phyloP scores from a whole-genome alignment of 2,797 vertebrate species.

The Lepus oiostolus region DNA sequence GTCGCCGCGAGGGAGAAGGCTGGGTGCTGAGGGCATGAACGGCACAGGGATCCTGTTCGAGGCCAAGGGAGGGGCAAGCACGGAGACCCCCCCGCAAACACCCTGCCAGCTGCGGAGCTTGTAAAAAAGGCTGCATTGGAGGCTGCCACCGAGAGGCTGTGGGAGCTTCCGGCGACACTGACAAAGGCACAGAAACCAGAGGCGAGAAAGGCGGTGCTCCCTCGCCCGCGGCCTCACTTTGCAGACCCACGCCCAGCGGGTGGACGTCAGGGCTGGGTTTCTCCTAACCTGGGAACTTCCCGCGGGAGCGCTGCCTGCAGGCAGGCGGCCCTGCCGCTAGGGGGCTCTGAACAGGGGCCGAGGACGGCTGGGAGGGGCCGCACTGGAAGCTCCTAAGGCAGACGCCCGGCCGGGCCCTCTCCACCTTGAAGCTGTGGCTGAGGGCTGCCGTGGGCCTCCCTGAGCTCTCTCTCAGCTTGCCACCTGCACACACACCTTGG shows the following conservation, averaged over 20 bases:
- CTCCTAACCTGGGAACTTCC: background rate
- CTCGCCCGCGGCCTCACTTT: background rate
- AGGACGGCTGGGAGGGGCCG: background rate
- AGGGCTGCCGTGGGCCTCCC: background rate
- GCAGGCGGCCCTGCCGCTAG: background rate
- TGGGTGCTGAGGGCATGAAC: background rate
- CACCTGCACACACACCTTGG: background rate
- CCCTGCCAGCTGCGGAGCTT: background rate
- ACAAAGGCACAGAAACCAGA: background rate
- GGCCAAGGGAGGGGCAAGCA: background rate
- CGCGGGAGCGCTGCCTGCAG: background rate
- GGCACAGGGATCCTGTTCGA: background rate
- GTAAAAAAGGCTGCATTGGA: background rate
- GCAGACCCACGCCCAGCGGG: background rate
- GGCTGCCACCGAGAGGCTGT: background rate
- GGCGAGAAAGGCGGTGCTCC: background rate
- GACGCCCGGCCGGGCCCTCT: background rate
- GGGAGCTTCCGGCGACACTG: background rate
- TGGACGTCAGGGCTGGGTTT: background rate
- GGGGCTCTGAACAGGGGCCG: background rate
- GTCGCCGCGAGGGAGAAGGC: background rate
- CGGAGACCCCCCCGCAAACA: background rate
- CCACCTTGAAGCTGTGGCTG: background rate
- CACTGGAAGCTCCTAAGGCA: background rate
- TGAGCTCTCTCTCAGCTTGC: background rate